Conservation (phyloP, 2,797 vertebrate genomes). For the Leptatherina wallacei region DNA sequence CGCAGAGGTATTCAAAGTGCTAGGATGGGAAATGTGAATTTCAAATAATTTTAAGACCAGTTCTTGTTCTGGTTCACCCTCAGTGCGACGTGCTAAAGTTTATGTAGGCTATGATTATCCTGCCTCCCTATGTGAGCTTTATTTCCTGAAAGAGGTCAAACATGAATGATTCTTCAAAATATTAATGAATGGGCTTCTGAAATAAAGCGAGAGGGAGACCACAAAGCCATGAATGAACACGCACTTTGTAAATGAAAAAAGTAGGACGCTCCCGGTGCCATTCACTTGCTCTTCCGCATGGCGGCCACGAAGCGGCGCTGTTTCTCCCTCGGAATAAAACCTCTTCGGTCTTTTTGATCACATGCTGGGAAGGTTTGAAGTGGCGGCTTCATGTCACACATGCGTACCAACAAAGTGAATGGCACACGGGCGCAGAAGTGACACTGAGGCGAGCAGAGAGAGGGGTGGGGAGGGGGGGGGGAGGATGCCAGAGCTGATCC, state of each 20-base stretch:
- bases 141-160: conserved; percentile 28
- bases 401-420: conserved; percentile 78
- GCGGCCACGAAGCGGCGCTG: conserved; percentile 71
- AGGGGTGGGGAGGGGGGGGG: too few species aligned
- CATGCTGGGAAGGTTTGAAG: conserved; percentile 71
- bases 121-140: too few species aligned
- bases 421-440: conserved; percentile 76
- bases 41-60: not conserved
- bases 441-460: conserved; percentile 54
- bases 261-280: conserved; percentile 19
- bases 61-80: not conserved
- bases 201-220: conserved; percentile 31
- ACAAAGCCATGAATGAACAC: conserved; percentile 65
- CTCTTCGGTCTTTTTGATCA: conserved; percentile 60
- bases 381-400: conserved; percentile 80
- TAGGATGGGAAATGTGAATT: not conserved
- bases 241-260: conserved; percentile 24
- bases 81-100: not conserved
- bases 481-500: conserved; percentile 50
- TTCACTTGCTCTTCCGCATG: conserved; percentile 30
- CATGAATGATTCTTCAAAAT: conserved; percentile 66
- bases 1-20: not conserved
- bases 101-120: too few species aligned
- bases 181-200: conserved; percentile 70
- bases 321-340: conserved; percentile 44